phyloP scores from a whole-genome alignment of 2,797 vertebrate species.

The Argyrosomus regius region DNA sequence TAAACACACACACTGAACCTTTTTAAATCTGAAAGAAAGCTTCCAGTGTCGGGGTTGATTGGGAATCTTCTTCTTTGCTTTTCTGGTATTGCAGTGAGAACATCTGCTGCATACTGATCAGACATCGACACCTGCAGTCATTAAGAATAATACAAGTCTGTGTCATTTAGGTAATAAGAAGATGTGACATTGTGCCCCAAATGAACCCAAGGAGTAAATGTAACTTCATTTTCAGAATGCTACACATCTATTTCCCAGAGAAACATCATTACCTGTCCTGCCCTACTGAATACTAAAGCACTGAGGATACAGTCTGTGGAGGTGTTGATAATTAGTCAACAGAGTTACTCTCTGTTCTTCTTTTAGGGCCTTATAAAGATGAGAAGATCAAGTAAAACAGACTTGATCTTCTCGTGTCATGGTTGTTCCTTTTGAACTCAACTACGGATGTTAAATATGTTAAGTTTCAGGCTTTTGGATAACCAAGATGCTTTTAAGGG shows the following conservation, averaged over 20 bases:
- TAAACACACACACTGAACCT: neutral
- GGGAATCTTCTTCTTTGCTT: no score
- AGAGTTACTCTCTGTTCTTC: no score
- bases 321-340: no score
- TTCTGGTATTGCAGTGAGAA: no score
- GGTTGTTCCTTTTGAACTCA: no score
- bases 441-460: no score
- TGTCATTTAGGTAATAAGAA: neutral
- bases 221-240: neutral
- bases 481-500: no score
- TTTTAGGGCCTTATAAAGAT: no score
- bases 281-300: neutral
- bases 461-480: no score
- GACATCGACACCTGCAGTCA: neutral
- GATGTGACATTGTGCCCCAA: neutral
- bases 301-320: neutral
- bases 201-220: neutral
- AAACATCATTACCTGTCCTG: neutral
- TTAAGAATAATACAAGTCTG: neutral
- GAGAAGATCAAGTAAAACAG: no score
- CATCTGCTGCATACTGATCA: neutral
- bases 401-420: no score
- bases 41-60: no score
- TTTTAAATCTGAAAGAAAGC: neutral
- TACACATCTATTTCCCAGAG: neutral